Conservation (phyloP, 2,888 invertebrate genomes). For the Acleris sparsana region DNA sequence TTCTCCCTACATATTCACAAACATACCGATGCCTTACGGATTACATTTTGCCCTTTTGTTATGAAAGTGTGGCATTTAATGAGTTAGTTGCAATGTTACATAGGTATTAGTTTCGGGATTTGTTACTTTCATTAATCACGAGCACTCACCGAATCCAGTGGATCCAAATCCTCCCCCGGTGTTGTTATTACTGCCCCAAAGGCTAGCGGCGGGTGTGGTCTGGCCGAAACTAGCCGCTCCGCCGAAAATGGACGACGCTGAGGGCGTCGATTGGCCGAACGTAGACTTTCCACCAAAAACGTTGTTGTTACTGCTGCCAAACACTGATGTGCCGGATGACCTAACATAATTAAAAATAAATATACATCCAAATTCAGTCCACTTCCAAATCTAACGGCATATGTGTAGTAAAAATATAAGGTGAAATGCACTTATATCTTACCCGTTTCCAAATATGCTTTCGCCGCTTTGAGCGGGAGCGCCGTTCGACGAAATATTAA, state of each 20-base stretch:
- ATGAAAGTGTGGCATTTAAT: no score
- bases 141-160: slow-evolving; percentile 62
- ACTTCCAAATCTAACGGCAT: neutral
- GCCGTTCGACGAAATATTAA: slow-evolving; percentile 73
- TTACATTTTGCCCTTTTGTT: no score
- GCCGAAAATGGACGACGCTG: slow-evolving; percentile 66
- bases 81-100: no score
- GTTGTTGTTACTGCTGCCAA: slow-evolving; percentile 59
- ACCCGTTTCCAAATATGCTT: slow-evolving; percentile 72
- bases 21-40: no score
- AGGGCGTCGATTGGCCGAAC: slow-evolving; percentile 65
- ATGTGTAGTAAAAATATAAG: no score
- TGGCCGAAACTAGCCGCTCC: slow-evolving; percentile 46
- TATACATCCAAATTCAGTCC: neutral
- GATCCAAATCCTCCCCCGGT: slow-evolving; percentile 62
- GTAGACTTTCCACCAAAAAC: slow-evolving; percentile 68
- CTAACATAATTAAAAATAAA: slow-evolving; percentile 41
- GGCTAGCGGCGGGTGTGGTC: slow-evolving; percentile 57
- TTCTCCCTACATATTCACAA: no score
- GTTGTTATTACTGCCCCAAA: slow-evolving; percentile 62
- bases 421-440: slow-evolving; percentile 35
- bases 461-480: slow-evolving; percentile 61
- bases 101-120: no score
- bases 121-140: no score
- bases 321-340: slow-evolving; percentile 57